Conservation (phyloP, 1,140 invertebrate species). For the Diorhabda elongata region DNA sequence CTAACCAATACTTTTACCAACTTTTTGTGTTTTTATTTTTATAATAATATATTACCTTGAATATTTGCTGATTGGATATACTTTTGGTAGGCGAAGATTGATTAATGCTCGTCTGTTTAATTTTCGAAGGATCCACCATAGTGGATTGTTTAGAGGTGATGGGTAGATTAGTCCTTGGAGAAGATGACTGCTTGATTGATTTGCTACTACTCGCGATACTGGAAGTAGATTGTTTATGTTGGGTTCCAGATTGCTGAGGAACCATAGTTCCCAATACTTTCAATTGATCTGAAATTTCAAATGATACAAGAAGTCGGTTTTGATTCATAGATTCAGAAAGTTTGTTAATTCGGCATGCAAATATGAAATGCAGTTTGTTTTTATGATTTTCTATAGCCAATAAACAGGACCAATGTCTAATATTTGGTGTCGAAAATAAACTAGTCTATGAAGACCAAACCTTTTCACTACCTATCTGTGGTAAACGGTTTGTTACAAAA, state of each 20-base stretch:
- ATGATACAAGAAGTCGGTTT: not conserved
- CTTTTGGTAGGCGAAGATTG: conserved; percentile 9
- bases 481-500: too few relatives aligned
- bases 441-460: too few relatives aligned
- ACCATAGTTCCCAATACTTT: conserved; percentile 28
- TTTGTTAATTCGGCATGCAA: too few relatives aligned
- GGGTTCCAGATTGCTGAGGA: conserved; percentile 3
- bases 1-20: not conserved
- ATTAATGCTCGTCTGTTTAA: not conserved
- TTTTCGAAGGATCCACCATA: conserved; percentile 3
- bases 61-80: conserved; percentile 16
- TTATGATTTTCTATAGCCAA: too few relatives aligned
- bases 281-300: conserved; percentile 19
- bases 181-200: not conserved
- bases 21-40: not conserved
- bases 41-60: conserved; percentile 18
- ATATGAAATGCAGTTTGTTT: too few relatives aligned
- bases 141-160: conserved; percentile 12
- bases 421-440: too few relatives aligned
- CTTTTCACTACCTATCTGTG: too few relatives aligned
- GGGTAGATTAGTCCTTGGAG: not conserved
- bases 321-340: not conserved
- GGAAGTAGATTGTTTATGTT: conserved; percentile 3
- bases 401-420: too few relatives aligned
- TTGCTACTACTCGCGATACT: not conserved